Evolutionary conservation across 2,888 invertebrate genomes (phyloP).

Genomic region (Encarsia formosa): DNA sequence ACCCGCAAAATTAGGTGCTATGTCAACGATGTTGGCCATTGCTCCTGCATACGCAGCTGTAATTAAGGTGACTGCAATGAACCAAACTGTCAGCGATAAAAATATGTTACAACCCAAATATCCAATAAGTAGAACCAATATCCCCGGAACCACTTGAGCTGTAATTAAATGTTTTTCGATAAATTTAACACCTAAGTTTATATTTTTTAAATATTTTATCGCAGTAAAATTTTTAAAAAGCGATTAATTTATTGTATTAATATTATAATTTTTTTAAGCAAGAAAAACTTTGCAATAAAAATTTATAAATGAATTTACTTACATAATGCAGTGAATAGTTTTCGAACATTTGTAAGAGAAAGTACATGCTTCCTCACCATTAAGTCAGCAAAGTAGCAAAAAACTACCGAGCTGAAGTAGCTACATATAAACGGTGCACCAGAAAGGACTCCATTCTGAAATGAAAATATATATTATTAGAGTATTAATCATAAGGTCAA

Average conservation of each 20-base stretch:
- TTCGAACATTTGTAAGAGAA: constrained; percentile 62
- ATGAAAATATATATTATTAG: constrained; percentile 26
- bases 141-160: constrained; percentile 68
- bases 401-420: constrained; percentile 66
- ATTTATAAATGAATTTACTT: constrained; percentile 20
- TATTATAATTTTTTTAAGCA: too few relatives aligned
- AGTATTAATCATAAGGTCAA: not conserved
- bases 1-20: constrained; percentile 74
- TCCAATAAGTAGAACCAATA: constrained; percentile 61
- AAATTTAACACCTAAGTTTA: constrained; percentile 1
- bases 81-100: constrained; percentile 63
- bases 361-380: constrained; percentile 58
- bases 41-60: constrained; percentile 72
- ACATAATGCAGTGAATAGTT: constrained; percentile 64
- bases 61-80: constrained; percentile 65
- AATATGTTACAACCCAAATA: constrained; percentile 61
- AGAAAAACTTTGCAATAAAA: too few relatives aligned
- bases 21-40: constrained; percentile 73
- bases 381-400: constrained; percentile 66
- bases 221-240: too few relatives aligned
- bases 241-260: too few relatives aligned
- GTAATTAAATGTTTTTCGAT: too few relatives aligned
- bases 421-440: constrained; percentile 69
- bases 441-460: constrained; percentile 63
- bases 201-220: too few relatives aligned